phyloP scores from a whole-genome alignment of 2,797 vertebrate species.

The Acipenser transmontanus region DNA sequence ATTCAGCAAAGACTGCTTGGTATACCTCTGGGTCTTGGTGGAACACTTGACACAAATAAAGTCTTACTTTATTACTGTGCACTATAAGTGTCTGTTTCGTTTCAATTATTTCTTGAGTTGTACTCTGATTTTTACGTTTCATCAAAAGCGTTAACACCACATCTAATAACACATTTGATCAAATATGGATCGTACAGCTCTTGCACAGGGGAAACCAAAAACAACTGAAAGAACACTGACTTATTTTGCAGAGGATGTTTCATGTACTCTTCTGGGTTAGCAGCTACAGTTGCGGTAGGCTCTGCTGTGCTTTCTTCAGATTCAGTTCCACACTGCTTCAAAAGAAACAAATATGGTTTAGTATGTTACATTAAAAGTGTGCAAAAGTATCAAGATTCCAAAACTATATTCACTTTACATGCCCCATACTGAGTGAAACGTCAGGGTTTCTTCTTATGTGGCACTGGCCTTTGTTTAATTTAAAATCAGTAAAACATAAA shows the following conservation, averaged over 20 bases:
- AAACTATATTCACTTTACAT: neutral
- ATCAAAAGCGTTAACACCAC: no score
- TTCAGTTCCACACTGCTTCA: slow-evolving; percentile 57
- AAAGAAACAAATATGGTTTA: slow-evolving; percentile 7
- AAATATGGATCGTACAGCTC: no score
- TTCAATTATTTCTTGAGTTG: no score
- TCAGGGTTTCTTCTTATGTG: neutral
- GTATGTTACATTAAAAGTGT: neutral
- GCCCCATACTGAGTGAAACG: slow-evolving; percentile 8
- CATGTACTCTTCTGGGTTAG: slow-evolving; percentile 61
- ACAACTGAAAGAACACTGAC: slow-evolving; percentile 30
- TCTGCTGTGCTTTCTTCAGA: slow-evolving; percentile 52
- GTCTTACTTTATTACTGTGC: no score
- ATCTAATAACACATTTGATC: no score
- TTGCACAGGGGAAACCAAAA: no score
- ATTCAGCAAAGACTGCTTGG: no score
- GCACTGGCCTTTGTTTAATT: slow-evolving; percentile 8
- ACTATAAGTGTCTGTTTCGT: no score
- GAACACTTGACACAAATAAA: no score
- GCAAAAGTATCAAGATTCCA: neutral
- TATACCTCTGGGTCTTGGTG: no score
- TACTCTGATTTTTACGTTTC: no score
- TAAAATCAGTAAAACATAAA: neutral
- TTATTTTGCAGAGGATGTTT: slow-evolving; percentile 76
- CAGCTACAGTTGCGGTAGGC: slow-evolving; percentile 44